Evolutionary conservation across 2,888 invertebrate genomes (phyloP).

Genomic region (Mythimna lalbum): DNA sequence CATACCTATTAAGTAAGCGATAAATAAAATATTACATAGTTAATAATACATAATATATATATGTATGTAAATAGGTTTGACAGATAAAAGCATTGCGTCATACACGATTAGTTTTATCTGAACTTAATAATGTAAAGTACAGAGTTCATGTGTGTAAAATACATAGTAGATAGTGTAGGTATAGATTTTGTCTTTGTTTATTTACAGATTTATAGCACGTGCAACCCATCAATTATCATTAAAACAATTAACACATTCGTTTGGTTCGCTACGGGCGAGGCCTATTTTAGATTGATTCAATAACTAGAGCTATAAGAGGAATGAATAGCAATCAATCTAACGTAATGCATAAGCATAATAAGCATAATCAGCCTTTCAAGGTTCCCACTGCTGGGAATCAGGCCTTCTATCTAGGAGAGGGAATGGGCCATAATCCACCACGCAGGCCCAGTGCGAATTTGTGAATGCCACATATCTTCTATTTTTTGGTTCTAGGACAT

Average conservation of each 20-base stretch:
- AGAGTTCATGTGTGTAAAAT: constrained; percentile 27
- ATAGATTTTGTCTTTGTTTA: constrained; percentile 40
- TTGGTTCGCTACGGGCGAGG: constrained; percentile 10
- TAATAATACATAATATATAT: too few species aligned
- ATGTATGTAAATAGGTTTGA: constrained; percentile 5
- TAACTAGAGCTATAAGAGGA: constrained; percentile 7
- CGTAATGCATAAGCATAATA: not conserved
- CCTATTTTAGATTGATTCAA: constrained; percentile 33
- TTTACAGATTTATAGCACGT: constrained; percentile 43
- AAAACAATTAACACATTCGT: constrained; percentile 33
- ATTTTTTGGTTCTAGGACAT: too few species aligned
- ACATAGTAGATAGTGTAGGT: constrained; percentile 15
- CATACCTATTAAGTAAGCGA: constrained; percentile 19
- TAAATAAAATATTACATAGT: constrained; percentile 25
- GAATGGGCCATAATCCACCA: too few species aligned
- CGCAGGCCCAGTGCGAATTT: too few species aligned
- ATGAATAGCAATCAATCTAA: constrained; percentile 4
- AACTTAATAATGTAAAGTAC: constrained; percentile 9
- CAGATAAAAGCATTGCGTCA: constrained; percentile 9
- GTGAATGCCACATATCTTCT: too few species aligned
- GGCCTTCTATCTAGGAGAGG: too few species aligned
- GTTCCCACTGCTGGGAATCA: too few species aligned
- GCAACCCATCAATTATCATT: constrained; percentile 42
- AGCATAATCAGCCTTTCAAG: too few species aligned
- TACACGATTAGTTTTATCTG: constrained; percentile 29